These are phyloP conservation scores for Noturus placidus DNA, from an alignment of 2,113 vertebrate species.

Conservation along the genomic window DNA sequence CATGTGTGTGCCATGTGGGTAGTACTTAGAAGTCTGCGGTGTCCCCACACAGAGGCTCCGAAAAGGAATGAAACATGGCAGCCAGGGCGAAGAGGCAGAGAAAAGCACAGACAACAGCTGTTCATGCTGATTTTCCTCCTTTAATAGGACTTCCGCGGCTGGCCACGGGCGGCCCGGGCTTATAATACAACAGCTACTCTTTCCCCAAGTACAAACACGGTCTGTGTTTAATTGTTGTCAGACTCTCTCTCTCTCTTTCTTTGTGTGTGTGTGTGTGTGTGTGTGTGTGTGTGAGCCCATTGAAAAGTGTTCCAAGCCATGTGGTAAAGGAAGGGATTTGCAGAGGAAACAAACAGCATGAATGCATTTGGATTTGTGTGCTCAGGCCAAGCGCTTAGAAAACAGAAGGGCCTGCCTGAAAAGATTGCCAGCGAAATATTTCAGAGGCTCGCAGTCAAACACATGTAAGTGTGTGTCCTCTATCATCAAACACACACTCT, in stretches of 20 bases:
- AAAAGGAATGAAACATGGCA: slow-evolving; percentile 61
- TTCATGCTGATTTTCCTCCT: slow-evolving; percentile 71
- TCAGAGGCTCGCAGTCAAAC: slow-evolving; percentile 17
- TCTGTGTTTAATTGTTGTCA: slow-evolving; percentile 75
- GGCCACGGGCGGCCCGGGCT: slow-evolving; percentile 64
- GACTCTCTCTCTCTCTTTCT: slow-evolving; percentile 59
- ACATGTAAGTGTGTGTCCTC: slow-evolving; percentile 30
- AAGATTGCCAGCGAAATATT: slow-evolving; percentile 28
- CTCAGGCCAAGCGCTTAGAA: background rate
- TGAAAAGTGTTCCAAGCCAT: slow-evolving; percentile 59
- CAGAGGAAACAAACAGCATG: slow-evolving; percentile 59
- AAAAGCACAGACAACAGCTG: slow-evolving; percentile 70
- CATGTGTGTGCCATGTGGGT: slow-evolving; percentile 67
- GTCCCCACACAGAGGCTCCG: slow-evolving; percentile 56
- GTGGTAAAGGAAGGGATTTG: slow-evolving; percentile 63
- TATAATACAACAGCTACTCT: slow-evolving; percentile 68
- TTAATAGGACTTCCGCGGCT: slow-evolving; percentile 71
- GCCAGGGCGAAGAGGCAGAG: slow-evolving; percentile 61
- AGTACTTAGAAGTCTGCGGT: slow-evolving; percentile 60
- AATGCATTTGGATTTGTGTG: slow-evolving; percentile 55
- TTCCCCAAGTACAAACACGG: slow-evolving; percentile 66
- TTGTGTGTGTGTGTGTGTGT: background rate
- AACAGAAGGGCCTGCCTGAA: slow-evolving; percentile 24
- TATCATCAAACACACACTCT: slow-evolving; percentile 32
- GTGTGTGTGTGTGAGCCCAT: slow-evolving; percentile 28